A percentile compares a stretch with the other conserved stretches of the same genome.
These are phyloP conservation scores for Folsomia candida DNA, from an alignment of 2,888 invertebrate genomes.

Conservation along the genomic window DNA sequence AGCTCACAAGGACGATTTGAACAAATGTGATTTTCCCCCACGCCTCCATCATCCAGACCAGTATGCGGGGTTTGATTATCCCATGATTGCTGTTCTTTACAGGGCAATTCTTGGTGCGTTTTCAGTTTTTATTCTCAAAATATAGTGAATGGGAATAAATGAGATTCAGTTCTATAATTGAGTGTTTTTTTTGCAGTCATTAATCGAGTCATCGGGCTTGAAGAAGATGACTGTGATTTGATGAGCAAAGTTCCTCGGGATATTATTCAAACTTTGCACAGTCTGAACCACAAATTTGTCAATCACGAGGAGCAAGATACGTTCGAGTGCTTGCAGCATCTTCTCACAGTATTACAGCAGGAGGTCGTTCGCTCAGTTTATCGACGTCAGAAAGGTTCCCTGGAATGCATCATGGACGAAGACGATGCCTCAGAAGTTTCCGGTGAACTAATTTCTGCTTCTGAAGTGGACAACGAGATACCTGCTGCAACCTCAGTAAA, in stretches of 20 bases:
- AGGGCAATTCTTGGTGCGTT: slow-evolving; percentile 70
- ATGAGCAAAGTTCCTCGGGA: slow-evolving; percentile 57
- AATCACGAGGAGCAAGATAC: slow-evolving; percentile 83
- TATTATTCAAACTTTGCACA: slow-evolving; percentile 72
- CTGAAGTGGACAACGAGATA: slow-evolving; percentile 4
- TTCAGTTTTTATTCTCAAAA: slow-evolving; percentile 1
- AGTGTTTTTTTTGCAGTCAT: slow-evolving; percentile 59
- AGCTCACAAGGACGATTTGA: slow-evolving; percentile 53
- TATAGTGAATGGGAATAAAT: neutral
- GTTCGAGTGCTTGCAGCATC: slow-evolving; percentile 85
- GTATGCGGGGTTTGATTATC: slow-evolving; percentile 22
- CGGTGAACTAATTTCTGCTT: slow-evolving; percentile 50
- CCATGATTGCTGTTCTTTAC: slow-evolving; percentile 69
- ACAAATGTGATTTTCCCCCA: neutral
- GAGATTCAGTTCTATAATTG: neutral
- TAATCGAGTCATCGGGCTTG: slow-evolving; percentile 58
- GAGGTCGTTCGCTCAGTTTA: slow-evolving; percentile 59
- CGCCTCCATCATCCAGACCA: slow-evolving; percentile 53
- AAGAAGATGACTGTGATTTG: slow-evolving; percentile 24
- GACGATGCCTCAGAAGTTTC: slow-evolving; percentile 12
- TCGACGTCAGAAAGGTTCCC: slow-evolving; percentile 20
- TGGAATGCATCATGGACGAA: slow-evolving; percentile 18
- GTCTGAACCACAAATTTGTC: slow-evolving; percentile 58
- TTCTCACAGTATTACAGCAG: slow-evolving; percentile 85
- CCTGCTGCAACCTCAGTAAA: neutral